Evolutionary conservation across 2,888 invertebrate species (phyloP).

Genomic region (Caenorhabditis imperialis): DNA sequence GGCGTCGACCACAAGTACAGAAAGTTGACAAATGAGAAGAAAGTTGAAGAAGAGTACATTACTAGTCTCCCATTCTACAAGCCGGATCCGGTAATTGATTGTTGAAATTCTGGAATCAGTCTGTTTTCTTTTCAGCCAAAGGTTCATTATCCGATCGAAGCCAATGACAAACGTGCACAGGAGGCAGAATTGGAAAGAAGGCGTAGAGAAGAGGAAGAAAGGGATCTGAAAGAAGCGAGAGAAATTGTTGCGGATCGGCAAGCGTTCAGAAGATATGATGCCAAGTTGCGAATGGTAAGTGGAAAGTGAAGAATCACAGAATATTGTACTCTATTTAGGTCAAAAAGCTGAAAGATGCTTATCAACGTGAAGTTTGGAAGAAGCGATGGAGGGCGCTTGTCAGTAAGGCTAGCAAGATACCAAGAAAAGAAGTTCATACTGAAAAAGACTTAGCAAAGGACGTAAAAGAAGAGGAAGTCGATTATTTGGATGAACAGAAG

Average conservation of each 20-base stretch:
- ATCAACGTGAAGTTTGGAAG: constrained; percentile 1
- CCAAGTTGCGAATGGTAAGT: no score
- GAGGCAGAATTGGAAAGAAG: background rate
- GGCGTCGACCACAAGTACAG: constrained; percentile 16
- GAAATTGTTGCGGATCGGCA: no score
- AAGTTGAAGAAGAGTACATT: constrained; percentile 5
- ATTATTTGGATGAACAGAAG: no score
- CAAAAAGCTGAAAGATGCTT: constrained; percentile 2
- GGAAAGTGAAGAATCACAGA: no score
- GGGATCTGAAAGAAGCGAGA: no score
- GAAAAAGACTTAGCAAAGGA: no score
- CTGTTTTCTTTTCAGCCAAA: constrained; percentile 16
- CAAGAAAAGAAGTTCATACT: no score
- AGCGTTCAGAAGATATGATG: no score
- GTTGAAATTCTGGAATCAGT: no score
- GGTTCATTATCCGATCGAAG: constrained; percentile 24
- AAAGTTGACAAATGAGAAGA: constrained; percentile 20
- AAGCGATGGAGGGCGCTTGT: background rate
- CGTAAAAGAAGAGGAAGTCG: no score
- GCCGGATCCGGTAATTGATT: constrained; percentile 35
- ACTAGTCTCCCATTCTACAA: constrained; percentile 25
- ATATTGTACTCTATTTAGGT: background rate
- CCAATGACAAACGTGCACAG: constrained; percentile 2
- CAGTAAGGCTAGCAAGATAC: no score
- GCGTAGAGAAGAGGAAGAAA: no score